These are phyloP conservation scores for Drosophila macrothrix DNA, from an alignment of 2,888 invertebrate species.

Conservation along the genomic window DNA sequence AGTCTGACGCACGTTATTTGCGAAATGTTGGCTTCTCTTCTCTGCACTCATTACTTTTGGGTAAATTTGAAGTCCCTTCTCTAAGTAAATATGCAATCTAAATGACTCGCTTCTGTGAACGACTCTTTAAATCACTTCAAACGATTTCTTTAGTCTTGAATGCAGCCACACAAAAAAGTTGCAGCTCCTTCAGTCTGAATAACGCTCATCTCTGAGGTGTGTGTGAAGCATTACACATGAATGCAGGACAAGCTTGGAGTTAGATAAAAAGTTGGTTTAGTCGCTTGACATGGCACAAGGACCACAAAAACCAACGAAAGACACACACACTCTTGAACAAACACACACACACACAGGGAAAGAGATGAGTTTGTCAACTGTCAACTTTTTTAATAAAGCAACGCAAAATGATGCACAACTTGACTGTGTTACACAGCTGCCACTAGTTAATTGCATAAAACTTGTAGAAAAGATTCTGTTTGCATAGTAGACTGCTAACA, in stretches of 20 bases:
- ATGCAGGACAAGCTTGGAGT: slow-evolving; percentile 23
- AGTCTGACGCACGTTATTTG: not conserved
- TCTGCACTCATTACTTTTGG: not conserved
- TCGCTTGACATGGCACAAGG: slow-evolving; percentile 72
- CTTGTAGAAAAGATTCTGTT: slow-evolving; percentile 51
- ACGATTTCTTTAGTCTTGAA: not conserved
- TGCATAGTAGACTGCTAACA: slow-evolving; percentile 30
- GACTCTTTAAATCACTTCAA: not conserved
- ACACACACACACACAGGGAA: slow-evolving; percentile 18
- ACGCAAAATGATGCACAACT: slow-evolving; percentile 58
- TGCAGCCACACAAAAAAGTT: not conserved
- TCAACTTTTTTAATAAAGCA: slow-evolving; percentile 81
- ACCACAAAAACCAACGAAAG: slow-evolving; percentile 72
- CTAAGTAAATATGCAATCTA: not conserved
- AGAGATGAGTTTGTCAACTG: slow-evolving; percentile 76
- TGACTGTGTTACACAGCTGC: slow-evolving; percentile 35
- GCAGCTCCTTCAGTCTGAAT: slow-evolving; percentile 18
- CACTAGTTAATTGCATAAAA: slow-evolving; percentile 64
- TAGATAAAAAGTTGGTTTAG: slow-evolving; percentile 50
- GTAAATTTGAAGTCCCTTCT: not conserved
- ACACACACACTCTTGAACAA: slow-evolving; percentile 20
- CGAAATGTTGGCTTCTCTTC: not conserved
- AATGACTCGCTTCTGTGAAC: not conserved
- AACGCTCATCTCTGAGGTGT: slow-evolving; percentile 19
- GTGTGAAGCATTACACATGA: slow-evolving; percentile 18